These are phyloP conservation scores for Enteromius argenteus DNA, from an alignment of 2,797 vertebrate genomes.

Conservation along the genomic window DNA sequence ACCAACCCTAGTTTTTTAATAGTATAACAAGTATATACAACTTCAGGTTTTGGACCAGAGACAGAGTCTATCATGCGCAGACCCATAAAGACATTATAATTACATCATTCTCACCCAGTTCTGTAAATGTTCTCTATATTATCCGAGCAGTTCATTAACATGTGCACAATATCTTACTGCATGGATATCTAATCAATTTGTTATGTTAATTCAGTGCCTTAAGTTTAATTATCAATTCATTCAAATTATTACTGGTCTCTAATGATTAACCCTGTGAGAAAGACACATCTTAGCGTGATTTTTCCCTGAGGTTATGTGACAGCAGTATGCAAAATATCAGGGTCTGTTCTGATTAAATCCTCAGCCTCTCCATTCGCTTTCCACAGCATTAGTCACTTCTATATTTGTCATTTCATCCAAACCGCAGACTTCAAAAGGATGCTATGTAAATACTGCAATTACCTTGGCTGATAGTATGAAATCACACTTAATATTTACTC, in stretches of 20 bases:
- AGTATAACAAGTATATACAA: too few relatives aligned
- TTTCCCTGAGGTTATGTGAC: not conserved
- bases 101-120: not conserved
- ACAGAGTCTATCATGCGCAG: not conserved
- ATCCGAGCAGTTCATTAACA: conserved; percentile 10
- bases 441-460: conserved; percentile 4
- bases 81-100: conserved; percentile 22
- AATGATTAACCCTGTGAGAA: conserved; percentile 29
- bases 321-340: conserved; percentile 1
- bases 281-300: not conserved
- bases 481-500: conserved; percentile 22
- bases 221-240: conserved; percentile 36
- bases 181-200: conserved; percentile 38
- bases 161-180: conserved; percentile 5
- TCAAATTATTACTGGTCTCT: conserved; percentile 19
- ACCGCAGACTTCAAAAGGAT: not conserved
- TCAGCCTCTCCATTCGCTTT: not conserved
- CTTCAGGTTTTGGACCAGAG: not conserved
- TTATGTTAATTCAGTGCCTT: conserved; percentile 11
- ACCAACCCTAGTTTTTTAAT: too few relatives aligned
- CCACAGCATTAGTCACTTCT: not conserved
- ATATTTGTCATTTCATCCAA: not conserved
- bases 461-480: conserved; percentile 9
- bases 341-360: not conserved
- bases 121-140: conserved; percentile 26